Conservation (phyloP, 2,797 vertebrate genomes). For the Cossypha polioptera region DNA sequence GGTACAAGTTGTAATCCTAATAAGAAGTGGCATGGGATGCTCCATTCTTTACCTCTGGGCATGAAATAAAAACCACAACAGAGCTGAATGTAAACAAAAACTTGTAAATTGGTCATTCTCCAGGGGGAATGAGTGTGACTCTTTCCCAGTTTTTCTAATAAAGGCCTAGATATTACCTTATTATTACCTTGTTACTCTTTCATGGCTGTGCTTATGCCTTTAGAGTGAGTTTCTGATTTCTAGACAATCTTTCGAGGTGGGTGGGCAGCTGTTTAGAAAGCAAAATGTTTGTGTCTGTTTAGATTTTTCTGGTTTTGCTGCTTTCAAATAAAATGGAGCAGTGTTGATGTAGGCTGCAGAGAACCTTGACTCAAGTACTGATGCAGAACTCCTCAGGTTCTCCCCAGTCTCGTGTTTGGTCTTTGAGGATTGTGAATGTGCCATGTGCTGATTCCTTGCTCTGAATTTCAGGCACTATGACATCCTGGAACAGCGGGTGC, state of each 20-base stretch:
- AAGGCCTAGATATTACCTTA: background rate
- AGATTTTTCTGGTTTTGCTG: background rate
- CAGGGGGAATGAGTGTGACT: background rate
- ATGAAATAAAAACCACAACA: background rate
- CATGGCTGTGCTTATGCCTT: background rate
- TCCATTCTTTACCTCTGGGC: background rate
- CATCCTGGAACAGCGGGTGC: constrained; percentile 89
- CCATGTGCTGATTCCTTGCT: background rate
- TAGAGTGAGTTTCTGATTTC: background rate
- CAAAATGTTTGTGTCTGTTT: background rate
- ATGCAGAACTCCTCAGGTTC: background rate
- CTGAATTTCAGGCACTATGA: constrained; percentile 86
- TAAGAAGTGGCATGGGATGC: background rate
- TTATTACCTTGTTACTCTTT: background rate
- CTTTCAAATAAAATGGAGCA: background rate
- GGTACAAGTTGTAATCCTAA: accelerated
- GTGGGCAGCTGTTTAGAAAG: background rate
- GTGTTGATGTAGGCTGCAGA: background rate
- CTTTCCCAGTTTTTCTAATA: background rate
- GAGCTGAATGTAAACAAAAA: background rate
- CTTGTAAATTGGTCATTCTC: background rate
- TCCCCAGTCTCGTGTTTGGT: background rate
- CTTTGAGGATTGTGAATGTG: background rate
- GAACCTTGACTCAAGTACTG: background rate
- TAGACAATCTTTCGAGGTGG: background rate